A percentile compares a stretch with the other conserved stretches of the same genome.
Conservation (phyloP, 2,113 vertebrate species). For the Austrofundulus limnaeus region DNA sequence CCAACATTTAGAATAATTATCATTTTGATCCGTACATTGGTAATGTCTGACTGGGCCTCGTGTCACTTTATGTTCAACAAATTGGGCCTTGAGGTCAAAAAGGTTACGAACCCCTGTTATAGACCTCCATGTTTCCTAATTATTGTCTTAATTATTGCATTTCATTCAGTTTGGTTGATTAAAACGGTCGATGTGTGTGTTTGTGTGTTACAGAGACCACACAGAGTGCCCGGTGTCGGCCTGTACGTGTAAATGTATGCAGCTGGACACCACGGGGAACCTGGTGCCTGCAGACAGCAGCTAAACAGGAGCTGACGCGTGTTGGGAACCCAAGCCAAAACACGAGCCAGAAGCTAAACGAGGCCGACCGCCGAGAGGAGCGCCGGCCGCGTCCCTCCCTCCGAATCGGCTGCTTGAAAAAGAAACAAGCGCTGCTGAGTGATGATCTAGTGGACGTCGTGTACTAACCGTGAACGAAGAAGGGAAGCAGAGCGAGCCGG, state of each 20-base stretch:
- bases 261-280: constrained; percentile 97
- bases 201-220: constrained; percentile 84
- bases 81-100: too few species aligned
- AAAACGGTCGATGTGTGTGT: background rate
- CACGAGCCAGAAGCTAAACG: constrained; percentile 31
- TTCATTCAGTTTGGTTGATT: background rate
- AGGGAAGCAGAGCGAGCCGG: constrained; percentile 56
- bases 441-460: constrained; percentile 55
- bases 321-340: constrained; percentile 28
- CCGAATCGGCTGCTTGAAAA: constrained; percentile 36
- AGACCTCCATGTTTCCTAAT: background rate
- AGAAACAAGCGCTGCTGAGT: constrained; percentile 25
- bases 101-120: too few species aligned
- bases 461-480: constrained; percentile 43
- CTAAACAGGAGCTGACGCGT: constrained; percentile 72
- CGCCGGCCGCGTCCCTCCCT: constrained; percentile 20
- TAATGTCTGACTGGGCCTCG: too few species aligned
- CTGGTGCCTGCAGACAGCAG: constrained; percentile 91
- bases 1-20: too few species aligned
- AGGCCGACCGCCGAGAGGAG: constrained; percentile 30
- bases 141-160: background rate
- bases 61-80: too few species aligned
- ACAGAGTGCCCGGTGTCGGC: constrained; percentile 96
- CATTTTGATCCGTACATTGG: too few species aligned
- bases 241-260: constrained; percentile 98